Base-by-base conservation (phyloP, 2,113 vertebrate species). In the Xyliphius kryptos region DNA sequence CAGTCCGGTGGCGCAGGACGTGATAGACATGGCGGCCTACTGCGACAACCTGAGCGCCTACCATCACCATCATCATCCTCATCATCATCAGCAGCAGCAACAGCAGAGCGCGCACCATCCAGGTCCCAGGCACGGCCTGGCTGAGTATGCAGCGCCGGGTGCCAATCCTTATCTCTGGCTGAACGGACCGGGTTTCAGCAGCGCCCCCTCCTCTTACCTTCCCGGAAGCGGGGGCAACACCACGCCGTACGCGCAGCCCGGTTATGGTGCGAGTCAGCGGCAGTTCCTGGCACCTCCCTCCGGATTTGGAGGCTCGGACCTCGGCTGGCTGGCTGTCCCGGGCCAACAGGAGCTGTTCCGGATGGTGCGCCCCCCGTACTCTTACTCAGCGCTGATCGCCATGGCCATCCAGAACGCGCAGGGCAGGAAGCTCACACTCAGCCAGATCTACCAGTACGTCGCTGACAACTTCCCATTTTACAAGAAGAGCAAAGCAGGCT, bases 381-480 rank as follows among this genome's bases (percentile, higher is more conserved):
- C 95, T 0, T 97, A 94, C 83, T 93, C 91, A 0, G 92, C 93
- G 0, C 86, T 97, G 9, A 96, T 97, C 6, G 93, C 95, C 10
- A 92, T 94, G 94, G 92, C 95, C 66, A 89, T 97, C 32, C 90
- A 92, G 66, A 88, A 87, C 80, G 81, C 91, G 0, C 88, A 90
- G 1, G 85, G 81, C 54, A 90, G 87, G 21, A 89, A 81, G 66
- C 72, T 92, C 54, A 96, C 93, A 2, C 87, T 97, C 22, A 90
- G 90, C 78, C 92, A 94, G 76, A 97, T 97, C 71, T 95, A 94
- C 65, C 90, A 89, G 76, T 95, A 87, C 44, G 92, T 96, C 40
- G 85, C 89, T 0, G 87, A 91, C 0, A 91, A 87, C 55, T 97
- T 96, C 69, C 94, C 95, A 1, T 97, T 94, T 69, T 95, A 96